A percentile compares a stretch with the other conserved stretches of the same genome.
These are phyloP conservation scores for Saccostrea cuccullata DNA, from an alignment of 1,140 invertebrate species.

Conservation along the genomic window DNA sequence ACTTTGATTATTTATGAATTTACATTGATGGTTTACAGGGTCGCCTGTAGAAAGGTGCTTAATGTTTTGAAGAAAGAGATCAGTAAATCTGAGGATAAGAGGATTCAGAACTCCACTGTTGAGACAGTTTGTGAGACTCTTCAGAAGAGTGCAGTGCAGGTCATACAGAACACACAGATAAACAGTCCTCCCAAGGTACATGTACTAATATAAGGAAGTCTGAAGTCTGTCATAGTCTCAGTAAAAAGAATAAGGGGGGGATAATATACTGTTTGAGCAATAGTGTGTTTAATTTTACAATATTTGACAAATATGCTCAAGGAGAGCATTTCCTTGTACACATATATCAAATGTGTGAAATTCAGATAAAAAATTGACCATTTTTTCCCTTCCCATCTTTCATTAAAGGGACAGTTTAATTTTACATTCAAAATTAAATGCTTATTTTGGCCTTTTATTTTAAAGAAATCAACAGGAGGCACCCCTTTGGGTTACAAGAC, in stretches of 20 bases:
- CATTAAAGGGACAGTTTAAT: too few relatives aligned
- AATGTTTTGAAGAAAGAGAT: conserved; percentile 66
- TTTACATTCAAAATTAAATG: too few relatives aligned
- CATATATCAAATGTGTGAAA: background rate
- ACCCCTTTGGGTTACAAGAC: conserved; percentile 64
- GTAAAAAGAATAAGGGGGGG: background rate
- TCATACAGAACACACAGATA: conserved; percentile 40
- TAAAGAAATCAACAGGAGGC: conserved; percentile 62
- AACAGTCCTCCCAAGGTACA: conserved; percentile 18
- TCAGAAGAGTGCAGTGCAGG: conserved; percentile 42
- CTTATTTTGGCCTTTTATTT: too few relatives aligned
- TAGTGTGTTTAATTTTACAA: too few relatives aligned
- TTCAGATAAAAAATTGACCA: conserved; percentile 45
- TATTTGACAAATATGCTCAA: background rate
- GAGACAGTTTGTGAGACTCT: conserved; percentile 60
- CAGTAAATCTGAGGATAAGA: conserved; percentile 58
- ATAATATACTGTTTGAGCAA: too few relatives aligned
- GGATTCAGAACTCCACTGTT: conserved; percentile 60
- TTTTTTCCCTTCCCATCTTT: too few relatives aligned
- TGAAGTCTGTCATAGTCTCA: background rate
- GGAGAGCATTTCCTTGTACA: background rate
- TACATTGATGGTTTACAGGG: conserved; percentile 51
- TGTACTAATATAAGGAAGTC: background rate
- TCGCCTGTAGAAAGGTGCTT: conserved; percentile 62
- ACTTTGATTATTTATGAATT: conserved; percentile 28